Evolutionary conservation across 2,888 invertebrate genomes (phyloP), one percentile per base, ranked within the genome.

Genomic region (Drosophila flavopinicola): DNA sequence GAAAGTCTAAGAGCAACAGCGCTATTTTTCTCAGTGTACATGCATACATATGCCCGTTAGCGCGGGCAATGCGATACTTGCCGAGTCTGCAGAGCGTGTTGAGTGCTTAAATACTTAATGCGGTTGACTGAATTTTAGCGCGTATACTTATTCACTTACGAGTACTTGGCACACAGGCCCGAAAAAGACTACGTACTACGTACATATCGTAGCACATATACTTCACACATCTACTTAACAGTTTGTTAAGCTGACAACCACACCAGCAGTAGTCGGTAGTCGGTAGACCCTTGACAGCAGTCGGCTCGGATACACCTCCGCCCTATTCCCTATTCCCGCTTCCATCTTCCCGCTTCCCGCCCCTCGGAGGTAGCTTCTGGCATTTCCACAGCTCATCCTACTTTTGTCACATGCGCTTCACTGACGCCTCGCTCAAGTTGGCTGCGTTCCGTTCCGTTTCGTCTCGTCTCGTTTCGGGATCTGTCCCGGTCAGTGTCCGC

Each of bases 41-140:
- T n/a, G n/a, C n/a, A n/a, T 27, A 10, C 15, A 29, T 10, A 20
- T 37, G 32, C 20, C 13, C 17, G 6, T 13, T 9, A 35, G 13
- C 15, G 25, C 25, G 15, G 47, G 44, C 52, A 52, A 52, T 42
- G 39, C 27, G 60, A 66, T 51, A 68, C 63, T 37, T 72, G 73
- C 48, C 49, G 32, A 32, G 66, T 54, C 59, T 60, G 70, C 65
- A 57, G 68, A 66, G 80, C 63, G 75, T 80, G 85, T 63, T 66
- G 76, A 87, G 79, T 87, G 76, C 87, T 87, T 82, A 82, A 82
- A 87, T 82, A 83, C 82, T 82, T 87, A 78, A 78, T 85, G 87
- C 73, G 82, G 79, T 87, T 87, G 87, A 85, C 85, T 82, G 87
- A 83, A 72, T 78, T 72, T 87, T 75, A 54, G 83, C 76, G 78